Evolutionary conservation across 2,797 vertebrate species (phyloP).

Genomic region (Paratrypauchen microcephalus): DNA sequence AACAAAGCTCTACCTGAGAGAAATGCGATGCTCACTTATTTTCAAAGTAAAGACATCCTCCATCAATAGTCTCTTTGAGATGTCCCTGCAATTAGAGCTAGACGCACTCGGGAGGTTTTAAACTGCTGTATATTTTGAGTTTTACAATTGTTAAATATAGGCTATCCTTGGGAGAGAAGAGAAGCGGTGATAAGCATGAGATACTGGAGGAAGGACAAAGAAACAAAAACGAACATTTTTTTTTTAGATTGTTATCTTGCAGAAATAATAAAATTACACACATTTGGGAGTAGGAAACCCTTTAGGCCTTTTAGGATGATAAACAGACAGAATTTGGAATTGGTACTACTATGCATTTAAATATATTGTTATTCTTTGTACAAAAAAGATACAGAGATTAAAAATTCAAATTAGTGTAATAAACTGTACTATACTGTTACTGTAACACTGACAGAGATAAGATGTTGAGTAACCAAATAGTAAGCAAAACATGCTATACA

Average conservation of each 20-base stretch:
- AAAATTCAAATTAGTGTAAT: neutral
- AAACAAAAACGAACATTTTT: slow-evolving; percentile 18
- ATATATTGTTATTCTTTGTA: neutral
- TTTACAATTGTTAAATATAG: slow-evolving; percentile 41
- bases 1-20: slow-evolving; percentile 8
- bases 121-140: slow-evolving; percentile 21
- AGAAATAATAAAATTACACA: neutral
- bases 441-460: neutral
- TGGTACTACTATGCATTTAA: no score
- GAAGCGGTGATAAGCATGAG: slow-evolving; percentile 3
- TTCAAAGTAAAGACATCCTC: slow-evolving; percentile 6
- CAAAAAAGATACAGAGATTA: neutral
- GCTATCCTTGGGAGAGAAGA: slow-evolving; percentile 24
- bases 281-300: slow-evolving; percentile 17
- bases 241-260: slow-evolving; percentile 10
- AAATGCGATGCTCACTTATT: slow-evolving; percentile 9
- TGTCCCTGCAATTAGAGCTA: slow-evolving; percentile 31
- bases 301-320: no score
- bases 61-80: slow-evolving; percentile 18
- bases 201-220: neutral
- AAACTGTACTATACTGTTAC: neutral
- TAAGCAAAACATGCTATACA: no score
- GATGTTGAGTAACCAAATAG: neutral
- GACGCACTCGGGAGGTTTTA: slow-evolving; percentile 34
- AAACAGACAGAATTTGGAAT: no score